Conservation (phyloP, 2,113 vertebrate species). For the Fulica atra region DNA sequence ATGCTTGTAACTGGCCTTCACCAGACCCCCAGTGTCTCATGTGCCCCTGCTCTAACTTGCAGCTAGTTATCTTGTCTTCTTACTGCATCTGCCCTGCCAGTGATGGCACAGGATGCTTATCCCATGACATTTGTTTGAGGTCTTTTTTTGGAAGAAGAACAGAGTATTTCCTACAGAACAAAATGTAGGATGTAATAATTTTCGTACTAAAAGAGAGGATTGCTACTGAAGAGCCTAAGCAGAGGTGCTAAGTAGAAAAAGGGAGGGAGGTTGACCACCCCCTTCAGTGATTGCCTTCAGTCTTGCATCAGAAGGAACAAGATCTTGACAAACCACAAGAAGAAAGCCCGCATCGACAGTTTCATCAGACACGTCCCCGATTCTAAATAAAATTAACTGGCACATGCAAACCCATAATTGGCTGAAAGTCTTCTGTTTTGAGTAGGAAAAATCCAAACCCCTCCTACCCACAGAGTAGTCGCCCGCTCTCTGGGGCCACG, state of each 20-base stretch:
- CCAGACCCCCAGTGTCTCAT: not conserved
- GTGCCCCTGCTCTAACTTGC: not conserved
- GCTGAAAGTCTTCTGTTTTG: not conserved
- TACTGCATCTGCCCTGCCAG: not conserved
- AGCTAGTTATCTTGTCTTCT: not conserved
- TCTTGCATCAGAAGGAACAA: not conserved
- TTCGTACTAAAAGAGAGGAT: not conserved
- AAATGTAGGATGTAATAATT: not conserved
- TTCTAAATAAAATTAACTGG: not conserved
- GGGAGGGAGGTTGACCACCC: not conserved
- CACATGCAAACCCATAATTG: not conserved
- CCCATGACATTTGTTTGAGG: not conserved
- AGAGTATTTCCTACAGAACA: not conserved
- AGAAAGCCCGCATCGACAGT: not conserved
- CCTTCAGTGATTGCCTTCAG: not conserved
- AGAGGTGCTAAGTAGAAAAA: not conserved
- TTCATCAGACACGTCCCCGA: not conserved
- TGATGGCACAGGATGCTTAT: not conserved
- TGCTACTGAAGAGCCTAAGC: not conserved
- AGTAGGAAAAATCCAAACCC: not conserved
- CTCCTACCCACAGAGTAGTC: not conserved
- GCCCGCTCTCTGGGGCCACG: rapidly evolving
- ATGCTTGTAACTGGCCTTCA: not conserved
- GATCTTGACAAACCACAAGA: not conserved
- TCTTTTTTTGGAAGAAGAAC: not conserved